A percentile compares a stretch with the other conserved stretches of the same genome.
These are phyloP conservation scores for Dendrolimus kikuchii DNA, from an alignment of 1,140 invertebrate species.

Conservation along the genomic window DNA sequence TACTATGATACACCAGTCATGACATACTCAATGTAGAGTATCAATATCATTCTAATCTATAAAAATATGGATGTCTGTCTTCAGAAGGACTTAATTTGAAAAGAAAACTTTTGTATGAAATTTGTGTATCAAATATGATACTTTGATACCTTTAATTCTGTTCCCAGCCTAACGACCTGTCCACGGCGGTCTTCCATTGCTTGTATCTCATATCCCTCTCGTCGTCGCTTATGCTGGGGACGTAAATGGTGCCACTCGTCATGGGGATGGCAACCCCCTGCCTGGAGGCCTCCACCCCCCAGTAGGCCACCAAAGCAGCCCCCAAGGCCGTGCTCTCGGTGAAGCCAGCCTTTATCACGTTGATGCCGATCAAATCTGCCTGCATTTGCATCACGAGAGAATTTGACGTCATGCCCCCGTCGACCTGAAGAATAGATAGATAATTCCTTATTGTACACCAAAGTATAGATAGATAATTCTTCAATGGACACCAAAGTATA, in stretches of 20 bases:
- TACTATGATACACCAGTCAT: too few species aligned
- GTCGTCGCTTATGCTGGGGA: conserved; percentile 77
- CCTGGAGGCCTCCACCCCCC: conserved; percentile 73
- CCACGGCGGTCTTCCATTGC: conserved; percentile 89
- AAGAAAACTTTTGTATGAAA: too few species aligned
- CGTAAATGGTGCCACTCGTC: conserved; percentile 77
- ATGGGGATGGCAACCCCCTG: conserved; percentile 48
- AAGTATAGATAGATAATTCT: too few species aligned
- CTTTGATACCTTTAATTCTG: conserved; percentile 29
- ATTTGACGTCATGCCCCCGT: conserved; percentile 95
- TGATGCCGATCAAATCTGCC: conserved; percentile 72
- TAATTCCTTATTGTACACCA: too few species aligned
- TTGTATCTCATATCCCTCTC: conserved; percentile 83
- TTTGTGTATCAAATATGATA: neutral
- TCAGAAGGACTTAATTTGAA: too few species aligned
- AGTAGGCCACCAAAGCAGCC: conserved; percentile 87
- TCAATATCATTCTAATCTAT: too few species aligned
- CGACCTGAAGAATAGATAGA: conserved; percentile 75
- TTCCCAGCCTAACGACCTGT: conserved; percentile 87
- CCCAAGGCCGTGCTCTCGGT: conserved; percentile 88
- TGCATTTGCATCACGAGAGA: conserved; percentile 87
- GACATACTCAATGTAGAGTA: too few species aligned
- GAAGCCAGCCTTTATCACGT: conserved; percentile 82
- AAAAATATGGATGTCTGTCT: too few species aligned
- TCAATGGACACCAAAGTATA: too few species aligned